Conservation (phyloP, 2,113 vertebrate species). For the Corythornis vintsioides region DNA sequence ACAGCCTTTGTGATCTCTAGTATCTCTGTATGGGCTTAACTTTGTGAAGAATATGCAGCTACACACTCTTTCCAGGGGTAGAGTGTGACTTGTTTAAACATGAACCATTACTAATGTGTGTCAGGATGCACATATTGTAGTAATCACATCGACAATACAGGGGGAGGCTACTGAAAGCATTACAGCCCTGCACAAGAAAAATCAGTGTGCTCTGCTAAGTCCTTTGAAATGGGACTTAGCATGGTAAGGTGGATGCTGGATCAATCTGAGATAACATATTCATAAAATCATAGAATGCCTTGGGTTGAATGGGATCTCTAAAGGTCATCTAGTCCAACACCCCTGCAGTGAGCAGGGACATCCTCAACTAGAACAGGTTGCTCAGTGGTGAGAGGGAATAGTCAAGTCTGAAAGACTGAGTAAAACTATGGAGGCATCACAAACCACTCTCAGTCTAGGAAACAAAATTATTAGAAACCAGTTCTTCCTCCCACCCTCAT, state of each 20-base stretch:
- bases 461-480: neutral
- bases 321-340: too few species aligned
- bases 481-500: neutral
- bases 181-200: neutral
- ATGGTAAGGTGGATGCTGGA: neutral
- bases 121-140: neutral
- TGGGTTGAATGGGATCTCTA: too few species aligned
- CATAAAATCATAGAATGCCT: neutral
- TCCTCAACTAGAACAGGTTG: too few species aligned
- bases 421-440: neutral
- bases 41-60: neutral
- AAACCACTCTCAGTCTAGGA: neutral
- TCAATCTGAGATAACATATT: neutral
- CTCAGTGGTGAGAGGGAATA: neutral
- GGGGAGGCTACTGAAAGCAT: neutral
- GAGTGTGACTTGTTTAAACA: neutral
- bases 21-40: neutral
- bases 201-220: neutral
- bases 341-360: too few species aligned
- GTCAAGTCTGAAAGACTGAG: neutral
- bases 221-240: neutral
- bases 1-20: neutral
- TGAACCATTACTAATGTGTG: neutral
- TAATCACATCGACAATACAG: neutral
- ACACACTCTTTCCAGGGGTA: neutral